Evolutionary conservation across 2,797 vertebrate species (phyloP).

Genomic region (Bovichtus diacanthus): DNA sequence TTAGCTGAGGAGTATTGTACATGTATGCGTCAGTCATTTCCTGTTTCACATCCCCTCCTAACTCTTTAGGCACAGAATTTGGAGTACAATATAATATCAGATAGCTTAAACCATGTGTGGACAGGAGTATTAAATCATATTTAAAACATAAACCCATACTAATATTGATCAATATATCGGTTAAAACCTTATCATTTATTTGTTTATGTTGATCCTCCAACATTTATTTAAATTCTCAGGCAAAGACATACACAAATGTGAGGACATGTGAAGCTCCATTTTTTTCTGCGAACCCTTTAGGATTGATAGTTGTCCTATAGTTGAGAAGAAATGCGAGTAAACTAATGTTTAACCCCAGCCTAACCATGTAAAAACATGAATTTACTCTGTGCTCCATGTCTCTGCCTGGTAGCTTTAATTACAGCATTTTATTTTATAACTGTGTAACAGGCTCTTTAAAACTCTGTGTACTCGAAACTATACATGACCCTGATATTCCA

Average conservation of each 20-base stretch:
- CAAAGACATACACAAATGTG: neutral
- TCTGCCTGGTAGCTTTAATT: neutral
- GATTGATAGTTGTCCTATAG: no score
- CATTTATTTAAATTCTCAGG: neutral
- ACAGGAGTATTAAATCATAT: neutral
- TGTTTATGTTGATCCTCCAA: neutral
- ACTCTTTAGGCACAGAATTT: neutral
- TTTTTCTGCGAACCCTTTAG: neutral
- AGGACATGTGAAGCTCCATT: neutral
- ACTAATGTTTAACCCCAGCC: neutral
- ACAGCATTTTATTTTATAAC: neutral
- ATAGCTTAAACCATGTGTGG: neutral
- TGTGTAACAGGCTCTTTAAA: neutral
- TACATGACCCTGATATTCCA: neutral
- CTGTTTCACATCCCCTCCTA: no score
- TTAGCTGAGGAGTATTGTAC: no score
- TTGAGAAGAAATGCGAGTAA: neutral
- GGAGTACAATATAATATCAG: neutral
- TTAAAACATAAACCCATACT: neutral
- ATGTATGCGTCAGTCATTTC: neutral
- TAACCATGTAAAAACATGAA: neutral
- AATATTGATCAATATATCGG: neutral
- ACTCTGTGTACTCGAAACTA: constrained; percentile 9
- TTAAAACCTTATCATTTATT: neutral
- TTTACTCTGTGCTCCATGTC: neutral